These are phyloP conservation scores for Apamea epomidion DNA, from an alignment of 2,888 invertebrate species.

Conservation along the genomic window DNA sequence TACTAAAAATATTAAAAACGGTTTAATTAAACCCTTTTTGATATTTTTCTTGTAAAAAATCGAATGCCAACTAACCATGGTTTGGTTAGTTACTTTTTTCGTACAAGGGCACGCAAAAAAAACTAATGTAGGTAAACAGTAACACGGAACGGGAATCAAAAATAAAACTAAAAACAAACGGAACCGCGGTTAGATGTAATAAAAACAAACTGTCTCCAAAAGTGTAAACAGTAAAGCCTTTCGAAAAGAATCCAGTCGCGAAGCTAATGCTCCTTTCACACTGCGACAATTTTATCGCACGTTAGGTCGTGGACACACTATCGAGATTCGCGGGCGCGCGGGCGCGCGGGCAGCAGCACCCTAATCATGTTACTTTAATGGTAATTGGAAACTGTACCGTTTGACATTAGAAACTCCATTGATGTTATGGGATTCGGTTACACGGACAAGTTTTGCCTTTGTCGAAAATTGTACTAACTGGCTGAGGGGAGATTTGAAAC, in stretches of 20 bases:
- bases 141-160: neutral
- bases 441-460: constrained; percentile 32
- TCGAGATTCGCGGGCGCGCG: neutral
- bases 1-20: neutral
- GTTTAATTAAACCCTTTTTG: neutral
- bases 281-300: constrained; percentile 14
- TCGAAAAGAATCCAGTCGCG: constrained; percentile 30
- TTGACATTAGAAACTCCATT: constrained; percentile 55
- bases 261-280: constrained; percentile 30
- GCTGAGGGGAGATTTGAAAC: constrained; percentile 9
- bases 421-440: constrained; percentile 46
- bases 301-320: constrained; percentile 12
- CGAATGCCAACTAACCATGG: neutral
- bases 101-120: neutral
- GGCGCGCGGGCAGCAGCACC: neutral
- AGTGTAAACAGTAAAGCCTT: constrained; percentile 30
- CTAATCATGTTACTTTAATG: constrained; percentile 49
- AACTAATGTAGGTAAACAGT: neutral
- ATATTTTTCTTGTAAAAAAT: neutral
- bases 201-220: constrained; percentile 43
- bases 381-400: constrained; percentile 51
- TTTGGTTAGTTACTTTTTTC: neutral
- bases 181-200: constrained; percentile 18
- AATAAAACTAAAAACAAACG: neutral
- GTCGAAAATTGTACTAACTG: constrained; percentile 30